Conservation (phyloP, 2,113 vertebrate genomes). For the Marcusenius ussheri region DNA sequence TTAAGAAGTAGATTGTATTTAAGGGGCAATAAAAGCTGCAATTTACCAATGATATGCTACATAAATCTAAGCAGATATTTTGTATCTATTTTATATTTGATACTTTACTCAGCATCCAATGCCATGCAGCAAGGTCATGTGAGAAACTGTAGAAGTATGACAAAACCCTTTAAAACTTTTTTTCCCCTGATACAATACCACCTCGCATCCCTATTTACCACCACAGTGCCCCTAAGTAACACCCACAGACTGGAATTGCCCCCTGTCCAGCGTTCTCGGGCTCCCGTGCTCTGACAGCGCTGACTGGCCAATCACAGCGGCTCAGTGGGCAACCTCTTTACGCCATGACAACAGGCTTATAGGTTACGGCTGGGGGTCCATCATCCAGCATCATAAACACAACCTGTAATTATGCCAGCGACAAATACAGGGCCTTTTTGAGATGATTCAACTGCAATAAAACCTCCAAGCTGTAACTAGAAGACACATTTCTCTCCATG, state of each 20-base stretch:
- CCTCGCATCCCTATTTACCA: not conserved
- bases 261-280: not conserved
- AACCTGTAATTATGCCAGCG: not conserved
- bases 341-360: slow-evolving; percentile 1
- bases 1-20: not conserved
- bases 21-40: not conserved
- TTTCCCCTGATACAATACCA: not conserved
- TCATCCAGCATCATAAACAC: not conserved
- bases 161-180: not conserved
- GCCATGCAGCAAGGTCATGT: not conserved
- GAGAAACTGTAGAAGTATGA: not conserved
- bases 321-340: not conserved
- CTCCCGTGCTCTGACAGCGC: not conserved
- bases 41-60: not conserved
- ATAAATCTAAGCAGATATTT: not conserved
- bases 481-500: not conserved
- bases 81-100: not conserved
- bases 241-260: not conserved
- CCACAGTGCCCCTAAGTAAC: not conserved
- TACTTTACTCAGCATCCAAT: not conserved
- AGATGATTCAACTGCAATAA: not conserved
- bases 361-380: not conserved
- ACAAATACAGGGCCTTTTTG: not conserved
- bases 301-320: slow-evolving; percentile 9
- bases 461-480: not conserved